These are phyloP conservation scores for Lagorchestes hirsutus DNA, from an alignment of 2,797 vertebrate species.

Conservation along the genomic window DNA sequence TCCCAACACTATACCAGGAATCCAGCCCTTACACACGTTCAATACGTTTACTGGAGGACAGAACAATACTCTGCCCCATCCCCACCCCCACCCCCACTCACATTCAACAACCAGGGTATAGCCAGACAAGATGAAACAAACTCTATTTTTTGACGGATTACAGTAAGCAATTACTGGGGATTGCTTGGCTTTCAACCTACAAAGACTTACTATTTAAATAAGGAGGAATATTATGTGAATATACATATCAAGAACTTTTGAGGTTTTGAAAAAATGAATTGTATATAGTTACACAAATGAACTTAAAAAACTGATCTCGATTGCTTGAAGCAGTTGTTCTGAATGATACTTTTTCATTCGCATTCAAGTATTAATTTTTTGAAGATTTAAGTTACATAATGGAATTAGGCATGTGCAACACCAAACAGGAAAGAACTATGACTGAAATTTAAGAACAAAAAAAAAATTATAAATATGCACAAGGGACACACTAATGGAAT, in stretches of 20 bases:
- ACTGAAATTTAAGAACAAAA: conserved; percentile 84
- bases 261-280: conserved; percentile 88
- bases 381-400: conserved; percentile 91
- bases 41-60: conserved; percentile 97
- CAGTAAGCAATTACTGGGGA: conserved; percentile 88
- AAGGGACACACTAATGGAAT: conserved; percentile 96
- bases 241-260: conserved; percentile 90
- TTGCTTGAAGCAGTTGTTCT: conserved; percentile 92
- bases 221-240: conserved; percentile 90
- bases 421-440: conserved; percentile 88
- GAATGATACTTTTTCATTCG: conserved; percentile 90
- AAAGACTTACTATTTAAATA: conserved; percentile 90
- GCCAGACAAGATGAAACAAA: conserved; percentile 91
- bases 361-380: conserved; percentile 92
- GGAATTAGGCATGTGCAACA: conserved; percentile 94
- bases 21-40: conserved; percentile 97
- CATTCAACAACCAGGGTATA: conserved; percentile 99
- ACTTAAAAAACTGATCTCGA: conserved; percentile 87
- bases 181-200: conserved; percentile 89
- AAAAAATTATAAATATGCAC: conserved; percentile 94
- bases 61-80: conserved; percentile 98
- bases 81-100: conserved; percentile 97
- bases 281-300: conserved; percentile 87
- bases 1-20: conserved; percentile 97
- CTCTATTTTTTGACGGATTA: conserved; percentile 90